phyloP scores from a whole-genome alignment of 2,888 invertebrate species.

The Esperia sulphurella region DNA sequence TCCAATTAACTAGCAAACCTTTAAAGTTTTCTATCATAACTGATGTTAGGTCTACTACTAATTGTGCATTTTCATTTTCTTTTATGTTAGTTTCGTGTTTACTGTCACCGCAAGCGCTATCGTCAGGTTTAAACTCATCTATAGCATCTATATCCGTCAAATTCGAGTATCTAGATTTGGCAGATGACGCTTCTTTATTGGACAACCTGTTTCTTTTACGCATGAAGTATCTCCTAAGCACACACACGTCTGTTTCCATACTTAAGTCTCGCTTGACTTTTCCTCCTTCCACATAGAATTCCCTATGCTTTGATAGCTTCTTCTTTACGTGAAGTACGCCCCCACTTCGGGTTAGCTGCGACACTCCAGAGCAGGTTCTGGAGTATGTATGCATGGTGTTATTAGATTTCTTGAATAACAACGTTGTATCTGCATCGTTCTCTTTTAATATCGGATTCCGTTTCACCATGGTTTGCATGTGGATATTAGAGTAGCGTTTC shows the following conservation, averaged over 20 bases:
- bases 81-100: constrained; percentile 16
- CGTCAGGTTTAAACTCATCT: constrained; percentile 33
- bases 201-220: constrained; percentile 36
- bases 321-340: constrained; percentile 35
- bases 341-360: constrained; percentile 36
- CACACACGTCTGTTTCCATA: constrained; percentile 59
- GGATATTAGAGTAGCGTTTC: constrained; percentile 9
- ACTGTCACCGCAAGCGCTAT: constrained; percentile 48
- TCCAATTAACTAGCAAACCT: constrained; percentile 45
- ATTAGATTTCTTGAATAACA: constrained; percentile 52
- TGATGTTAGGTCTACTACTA: constrained; percentile 37
- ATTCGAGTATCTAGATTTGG: constrained; percentile 40
- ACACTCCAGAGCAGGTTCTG: constrained; percentile 40
- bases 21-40: constrained; percentile 54
- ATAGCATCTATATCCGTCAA: constrained; percentile 37
- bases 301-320: constrained; percentile 28
- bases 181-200: constrained; percentile 22
- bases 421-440: constrained; percentile 31
- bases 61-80: constrained; percentile 16
- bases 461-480: constrained; percentile 40
- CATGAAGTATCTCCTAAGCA: constrained; percentile 47
- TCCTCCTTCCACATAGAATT: constrained; percentile 29
- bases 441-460: constrained; percentile 15
- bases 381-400: constrained; percentile 35
- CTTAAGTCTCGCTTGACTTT: constrained; percentile 55